phyloP scores from a whole-genome alignment of 2,888 invertebrate species.

The Brachyptera putata region DNA sequence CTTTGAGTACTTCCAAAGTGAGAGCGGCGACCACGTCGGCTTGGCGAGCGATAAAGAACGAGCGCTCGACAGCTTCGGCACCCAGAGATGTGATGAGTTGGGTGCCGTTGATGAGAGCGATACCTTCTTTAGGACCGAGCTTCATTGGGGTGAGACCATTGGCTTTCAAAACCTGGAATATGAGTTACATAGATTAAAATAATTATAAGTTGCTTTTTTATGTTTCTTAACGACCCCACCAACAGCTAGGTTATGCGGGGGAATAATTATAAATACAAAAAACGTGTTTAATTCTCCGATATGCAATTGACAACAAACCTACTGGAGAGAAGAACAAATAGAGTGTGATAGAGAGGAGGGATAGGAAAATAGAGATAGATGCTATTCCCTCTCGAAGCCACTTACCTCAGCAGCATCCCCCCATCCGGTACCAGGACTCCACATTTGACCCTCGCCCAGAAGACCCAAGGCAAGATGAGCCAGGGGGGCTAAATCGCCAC shows the following conservation, averaged over 20 bases:
- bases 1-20: constrained; percentile 61
- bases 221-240: no score
- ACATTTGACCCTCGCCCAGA: constrained; percentile 64
- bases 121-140: constrained; percentile 59
- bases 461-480: constrained; percentile 61
- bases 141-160: constrained; percentile 54
- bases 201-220: no score
- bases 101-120: constrained; percentile 63
- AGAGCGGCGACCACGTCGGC: constrained; percentile 62
- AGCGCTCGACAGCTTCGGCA: constrained; percentile 58
- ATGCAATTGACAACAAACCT: no score
- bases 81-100: constrained; percentile 62
- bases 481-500: constrained; percentile 62
- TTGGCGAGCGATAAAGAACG: constrained; percentile 55
- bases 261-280: no score
- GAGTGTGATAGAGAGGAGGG: no score
- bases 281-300: no score
- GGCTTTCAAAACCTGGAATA: constrained; percentile 49
- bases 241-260: no score
- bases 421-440: constrained; percentile 61
- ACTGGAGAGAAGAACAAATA: no score
- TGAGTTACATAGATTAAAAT: no score
- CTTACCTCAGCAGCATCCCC: constrained; percentile 53
- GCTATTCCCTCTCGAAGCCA: no score
- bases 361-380: no score